Evolutionary conservation across 2,888 invertebrate species (phyloP).

Genomic region (Lasioglossum calceatum): DNA sequence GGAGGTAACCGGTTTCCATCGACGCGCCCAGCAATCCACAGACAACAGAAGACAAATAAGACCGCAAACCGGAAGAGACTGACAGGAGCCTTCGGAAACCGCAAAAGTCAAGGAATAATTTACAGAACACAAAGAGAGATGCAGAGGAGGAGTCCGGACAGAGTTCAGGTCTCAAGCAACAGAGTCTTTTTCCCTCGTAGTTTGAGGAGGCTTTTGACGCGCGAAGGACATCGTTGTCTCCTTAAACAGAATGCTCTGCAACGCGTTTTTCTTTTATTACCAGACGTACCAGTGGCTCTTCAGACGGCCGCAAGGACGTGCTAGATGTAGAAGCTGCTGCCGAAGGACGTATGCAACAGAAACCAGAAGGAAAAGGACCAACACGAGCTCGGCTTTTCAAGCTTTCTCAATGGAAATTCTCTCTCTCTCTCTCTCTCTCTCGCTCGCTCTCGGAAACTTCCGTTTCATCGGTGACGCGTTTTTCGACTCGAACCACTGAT

Average conservation of each 20-base stretch:
- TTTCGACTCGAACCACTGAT: neutral
- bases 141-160: neutral
- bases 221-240: conserved; percentile 5
- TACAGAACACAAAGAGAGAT: neutral
- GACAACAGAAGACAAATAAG: neutral
- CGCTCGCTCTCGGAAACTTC: neutral
- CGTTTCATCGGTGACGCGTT: neutral
- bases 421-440: neutral
- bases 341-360: neutral
- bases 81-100: neutral
- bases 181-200: neutral
- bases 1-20: neutral
- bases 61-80: neutral
- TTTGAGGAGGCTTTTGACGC: neutral
- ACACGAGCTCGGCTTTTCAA: neutral
- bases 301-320: neutral
- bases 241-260: neutral
- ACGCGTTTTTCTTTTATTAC: neutral
- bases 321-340: neutral
- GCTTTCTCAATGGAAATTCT: neutral
- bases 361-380: neutral
- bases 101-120: neutral
- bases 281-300: conserved; percentile 1
- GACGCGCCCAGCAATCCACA: neutral
- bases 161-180: neutral